Conservation (phyloP, 23 tunicate species). For the Phallusia fumigata region DNA sequence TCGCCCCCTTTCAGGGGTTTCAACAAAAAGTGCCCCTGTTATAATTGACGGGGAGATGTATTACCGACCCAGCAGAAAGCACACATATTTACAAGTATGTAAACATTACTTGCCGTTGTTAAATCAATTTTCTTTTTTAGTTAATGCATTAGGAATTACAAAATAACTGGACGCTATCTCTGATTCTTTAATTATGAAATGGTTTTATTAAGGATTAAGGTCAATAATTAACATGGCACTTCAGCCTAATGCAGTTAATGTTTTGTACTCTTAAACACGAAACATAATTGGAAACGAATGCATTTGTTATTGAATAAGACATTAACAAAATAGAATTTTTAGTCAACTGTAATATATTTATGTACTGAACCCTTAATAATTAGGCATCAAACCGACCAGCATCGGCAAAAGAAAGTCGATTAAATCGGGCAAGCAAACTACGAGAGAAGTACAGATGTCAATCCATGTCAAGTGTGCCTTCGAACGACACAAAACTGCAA, state of each 20-base stretch:
- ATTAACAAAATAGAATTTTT: no score
- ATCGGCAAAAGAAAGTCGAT: constrained; percentile 69
- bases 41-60: constrained; percentile 88
- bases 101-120: no score
- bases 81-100: constrained; percentile 67
- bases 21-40: constrained; percentile 88
- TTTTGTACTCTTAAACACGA: no score
- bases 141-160: no score
- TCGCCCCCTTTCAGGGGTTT: constrained; percentile 73
- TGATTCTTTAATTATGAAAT: no score
- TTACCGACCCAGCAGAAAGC: constrained; percentile 67
- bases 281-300: no score
- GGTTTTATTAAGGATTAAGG: no score
- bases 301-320: no score
- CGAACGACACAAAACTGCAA: constrained; percentile 57
- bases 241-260: no score
- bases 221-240: no score
- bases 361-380: neutral
- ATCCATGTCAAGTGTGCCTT: constrained; percentile 65
- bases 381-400: constrained; percentile 75
- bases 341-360: neutral
- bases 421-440: constrained; percentile 64
- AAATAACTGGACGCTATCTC: no score
- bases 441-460: constrained; percentile 64
- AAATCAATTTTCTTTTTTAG: no score